phyloP scores from a whole-genome alignment of 2,888 invertebrate species.

The Trichopria drosophilae region DNA sequence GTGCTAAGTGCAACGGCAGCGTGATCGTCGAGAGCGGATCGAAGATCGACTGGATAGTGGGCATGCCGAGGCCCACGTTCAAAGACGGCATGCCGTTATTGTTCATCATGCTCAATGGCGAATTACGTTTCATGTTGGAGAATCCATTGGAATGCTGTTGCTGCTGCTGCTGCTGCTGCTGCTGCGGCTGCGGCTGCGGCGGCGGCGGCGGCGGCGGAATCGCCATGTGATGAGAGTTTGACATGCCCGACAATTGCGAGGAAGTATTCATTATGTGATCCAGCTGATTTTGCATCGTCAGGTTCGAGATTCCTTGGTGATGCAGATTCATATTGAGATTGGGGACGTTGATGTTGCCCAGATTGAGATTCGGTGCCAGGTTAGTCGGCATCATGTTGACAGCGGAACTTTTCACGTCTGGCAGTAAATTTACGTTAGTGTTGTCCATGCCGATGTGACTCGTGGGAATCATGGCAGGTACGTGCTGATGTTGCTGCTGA shows the following conservation, averaged over 20 bases:
- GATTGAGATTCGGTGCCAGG: conserved; percentile 48
- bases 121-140: conserved; percentile 57
- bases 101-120: conserved; percentile 55
- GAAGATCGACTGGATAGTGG: conserved; percentile 67
- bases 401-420: conserved; percentile 48
- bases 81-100: conserved; percentile 60
- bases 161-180: conserved; percentile 12
- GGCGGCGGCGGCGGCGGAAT: too few relatives aligned
- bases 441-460: conserved; percentile 29
- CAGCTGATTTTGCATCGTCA: conserved; percentile 52
- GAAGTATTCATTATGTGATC: conserved; percentile 50
- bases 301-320: conserved; percentile 46
- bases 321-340: conserved; percentile 47
- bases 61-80: conserved; percentile 57
- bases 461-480: conserved; percentile 44
- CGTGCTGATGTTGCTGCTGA: conserved; percentile 35
- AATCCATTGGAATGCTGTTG: conserved; percentile 56
- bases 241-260: conserved; percentile 45
- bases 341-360: conserved; percentile 50
- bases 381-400: conserved; percentile 49
- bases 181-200: too few relatives aligned
- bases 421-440: conserved; percentile 45
- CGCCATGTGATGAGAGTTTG: conserved; percentile 50
- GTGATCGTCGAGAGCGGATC: conserved; percentile 63
- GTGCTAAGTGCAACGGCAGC: conserved; percentile 57